Evolutionary conservation across 53 echinoderm and acorn worm genomes (phyloP).

Genomic region (Glandiceps talaboti): DNA sequence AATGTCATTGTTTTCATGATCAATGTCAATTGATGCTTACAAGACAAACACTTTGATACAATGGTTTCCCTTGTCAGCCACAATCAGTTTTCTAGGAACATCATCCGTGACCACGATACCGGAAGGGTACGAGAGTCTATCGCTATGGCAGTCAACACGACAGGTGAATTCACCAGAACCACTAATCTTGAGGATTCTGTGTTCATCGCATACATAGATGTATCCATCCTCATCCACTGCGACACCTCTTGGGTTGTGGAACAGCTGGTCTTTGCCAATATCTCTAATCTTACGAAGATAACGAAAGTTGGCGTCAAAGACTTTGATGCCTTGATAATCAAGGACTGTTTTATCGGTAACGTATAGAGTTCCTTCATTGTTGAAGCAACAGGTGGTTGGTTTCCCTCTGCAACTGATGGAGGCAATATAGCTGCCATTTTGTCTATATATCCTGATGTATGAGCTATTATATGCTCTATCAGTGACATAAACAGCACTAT

Average conservation of each 20-base stretch:
- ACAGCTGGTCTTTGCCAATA: not conserved
- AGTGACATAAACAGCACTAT: not conserved
- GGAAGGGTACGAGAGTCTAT: not conserved
- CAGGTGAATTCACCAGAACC: not conserved
- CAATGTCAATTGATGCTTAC: not conserved
- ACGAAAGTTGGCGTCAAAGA: not conserved
- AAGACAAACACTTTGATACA: not conserved
- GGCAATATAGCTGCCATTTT: not conserved
- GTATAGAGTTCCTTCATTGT: not conserved
- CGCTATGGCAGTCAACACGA: not conserved
- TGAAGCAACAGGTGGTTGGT: not conserved
- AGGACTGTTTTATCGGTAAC: not conserved
- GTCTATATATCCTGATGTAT: not conserved
- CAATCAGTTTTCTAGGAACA: not conserved
- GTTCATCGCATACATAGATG: not conserved
- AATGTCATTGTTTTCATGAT: no score
- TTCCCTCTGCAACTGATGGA: not conserved
- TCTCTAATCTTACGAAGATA: not conserved
- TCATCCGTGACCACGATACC: not conserved
- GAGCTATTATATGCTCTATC: not conserved
- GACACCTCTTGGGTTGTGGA: not conserved
- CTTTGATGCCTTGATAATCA: not conserved
- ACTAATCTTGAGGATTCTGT: not conserved
- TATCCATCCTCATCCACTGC: not conserved
- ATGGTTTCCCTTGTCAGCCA: not conserved